phyloP scores from a whole-genome alignment of 2,797 vertebrate genomes.

The Linurgus olivaceus region DNA sequence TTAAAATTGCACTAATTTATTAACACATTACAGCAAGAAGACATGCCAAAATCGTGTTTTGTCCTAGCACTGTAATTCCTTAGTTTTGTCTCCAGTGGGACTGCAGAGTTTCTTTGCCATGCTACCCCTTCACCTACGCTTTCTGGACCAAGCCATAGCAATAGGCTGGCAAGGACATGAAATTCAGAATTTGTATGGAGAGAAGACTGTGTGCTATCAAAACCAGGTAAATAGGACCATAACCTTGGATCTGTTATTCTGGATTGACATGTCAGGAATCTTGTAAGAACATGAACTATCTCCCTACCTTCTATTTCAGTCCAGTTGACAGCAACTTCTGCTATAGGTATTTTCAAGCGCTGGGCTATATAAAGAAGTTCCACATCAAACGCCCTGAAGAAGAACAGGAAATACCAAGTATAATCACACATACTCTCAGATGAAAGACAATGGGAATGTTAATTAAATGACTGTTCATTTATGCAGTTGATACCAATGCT shows the following conservation, averaged over 20 bases:
- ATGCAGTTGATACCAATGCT: background rate
- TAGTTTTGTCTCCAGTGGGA: background rate
- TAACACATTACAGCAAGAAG: background rate
- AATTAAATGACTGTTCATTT: slow-evolving; percentile 25
- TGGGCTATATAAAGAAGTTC: slow-evolving; percentile 96
- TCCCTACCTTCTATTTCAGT: slow-evolving; percentile 95
- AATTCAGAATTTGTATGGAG: background rate
- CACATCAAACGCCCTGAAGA: slow-evolving; percentile 95
- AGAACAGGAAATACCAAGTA: slow-evolving; percentile 51
- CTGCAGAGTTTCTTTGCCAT: background rate
- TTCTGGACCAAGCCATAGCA: background rate
- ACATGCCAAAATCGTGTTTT: background rate
- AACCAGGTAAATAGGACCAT: background rate
- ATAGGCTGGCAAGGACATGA: background rate
- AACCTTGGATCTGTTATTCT: background rate
- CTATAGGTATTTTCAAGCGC: slow-evolving; percentile 89
- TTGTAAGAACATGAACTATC: background rate
- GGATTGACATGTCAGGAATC: background rate
- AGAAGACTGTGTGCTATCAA: background rate
- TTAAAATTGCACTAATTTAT: background rate
- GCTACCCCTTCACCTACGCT: background rate
- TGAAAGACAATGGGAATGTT: background rate
- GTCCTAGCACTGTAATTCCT: background rate
- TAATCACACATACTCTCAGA: slow-evolving; percentile 7
- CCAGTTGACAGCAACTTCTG: slow-evolving; percentile 97